Evolutionary conservation across 1,140 invertebrate species (phyloP).

Genomic region (Cepaea nemoralis): DNA sequence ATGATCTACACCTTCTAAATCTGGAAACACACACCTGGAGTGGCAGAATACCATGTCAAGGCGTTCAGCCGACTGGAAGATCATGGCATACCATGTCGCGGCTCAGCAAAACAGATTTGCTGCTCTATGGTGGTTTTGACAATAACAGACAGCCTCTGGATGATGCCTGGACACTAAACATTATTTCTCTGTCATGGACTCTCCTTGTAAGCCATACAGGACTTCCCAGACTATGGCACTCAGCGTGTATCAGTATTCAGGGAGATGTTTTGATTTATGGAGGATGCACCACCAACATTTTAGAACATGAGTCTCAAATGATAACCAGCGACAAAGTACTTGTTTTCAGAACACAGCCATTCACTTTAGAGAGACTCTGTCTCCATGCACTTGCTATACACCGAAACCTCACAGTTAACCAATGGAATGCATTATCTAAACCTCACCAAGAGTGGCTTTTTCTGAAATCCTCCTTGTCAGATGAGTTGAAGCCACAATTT

Average conservation of each 20-base stretch:
- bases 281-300: slow-evolving; percentile 16
- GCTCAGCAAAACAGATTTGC: not conserved
- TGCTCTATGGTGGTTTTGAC: slow-evolving; percentile 31
- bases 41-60: slow-evolving; percentile 50
- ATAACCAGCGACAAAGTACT: slow-evolving; percentile 17
- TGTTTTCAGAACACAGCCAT: slow-evolving; percentile 1
- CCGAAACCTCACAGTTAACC: not conserved
- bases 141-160: slow-evolving; percentile 4
- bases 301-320: not conserved
- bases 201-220: not conserved
- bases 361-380: slow-evolving; percentile 21
- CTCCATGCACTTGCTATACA: not conserved
- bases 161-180: slow-evolving; percentile 30
- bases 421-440: slow-evolving; percentile 1
- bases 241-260: not conserved
- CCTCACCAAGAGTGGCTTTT: slow-evolving; percentile 5
- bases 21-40: slow-evolving; percentile 71
- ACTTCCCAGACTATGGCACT: slow-evolving; percentile 29
- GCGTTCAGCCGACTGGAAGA: slow-evolving; percentile 14
- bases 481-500: not conserved
- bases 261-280: slow-evolving; percentile 34
- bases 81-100: slow-evolving; percentile 33
- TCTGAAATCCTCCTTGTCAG: not conserved
- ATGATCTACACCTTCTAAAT: slow-evolving; percentile 74
- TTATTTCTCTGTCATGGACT: slow-evolving; percentile 15